Evolutionary conservation across 1,140 invertebrate species (phyloP), one percentile per base, ranked within the genome.

Genomic region (Cyrtorhinus lividipennis): DNA sequence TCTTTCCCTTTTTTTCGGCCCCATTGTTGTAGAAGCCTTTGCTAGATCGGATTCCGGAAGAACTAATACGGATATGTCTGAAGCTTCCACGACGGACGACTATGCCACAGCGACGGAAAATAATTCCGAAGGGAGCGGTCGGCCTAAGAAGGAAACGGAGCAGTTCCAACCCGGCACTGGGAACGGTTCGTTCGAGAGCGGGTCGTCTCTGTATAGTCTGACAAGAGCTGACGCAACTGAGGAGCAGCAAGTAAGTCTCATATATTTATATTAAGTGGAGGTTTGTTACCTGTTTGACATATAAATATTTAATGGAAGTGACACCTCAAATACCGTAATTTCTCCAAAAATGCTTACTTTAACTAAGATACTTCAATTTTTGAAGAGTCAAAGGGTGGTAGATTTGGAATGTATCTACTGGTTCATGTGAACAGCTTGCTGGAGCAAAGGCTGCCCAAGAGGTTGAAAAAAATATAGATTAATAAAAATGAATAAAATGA

Each of bases 11-110:
- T 53, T 53, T 53, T 53, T 53, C 27, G 8, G 44, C 38, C 24
- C 27, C 15, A 45, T 30, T 53, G 59, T 66, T 65, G 48, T 62
- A 67, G 63, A 77, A 56, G 76, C 75, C 63, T 67, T 81, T 12
- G 77, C 78, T 1, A 70, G 84, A 66, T 84, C 84, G 1, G 85
- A 87, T 74, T 87, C 84, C 15, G 66, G 68, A 44, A 82, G 79
- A 71, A 81, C 83, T 1, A 86, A 85, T 70, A 87, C 81, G 1
- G 87, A 90, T 72, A 78, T 88, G 22, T 90, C 87, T 8, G 87
- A 91, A 75, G 84, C 83, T 65, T 90, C 88, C 62, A 88, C 86
- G 24, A 91, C 88, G 24, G 88, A 92, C 71, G 89, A 92, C 71
- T 92, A 92, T 73, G 83, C 88, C 64, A 92, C 90, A 69, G 89